Evolutionary conservation across 2,888 invertebrate species (phyloP), one percentile per base, ranked within the genome.

Genomic region (Alcis repandata): DNA sequence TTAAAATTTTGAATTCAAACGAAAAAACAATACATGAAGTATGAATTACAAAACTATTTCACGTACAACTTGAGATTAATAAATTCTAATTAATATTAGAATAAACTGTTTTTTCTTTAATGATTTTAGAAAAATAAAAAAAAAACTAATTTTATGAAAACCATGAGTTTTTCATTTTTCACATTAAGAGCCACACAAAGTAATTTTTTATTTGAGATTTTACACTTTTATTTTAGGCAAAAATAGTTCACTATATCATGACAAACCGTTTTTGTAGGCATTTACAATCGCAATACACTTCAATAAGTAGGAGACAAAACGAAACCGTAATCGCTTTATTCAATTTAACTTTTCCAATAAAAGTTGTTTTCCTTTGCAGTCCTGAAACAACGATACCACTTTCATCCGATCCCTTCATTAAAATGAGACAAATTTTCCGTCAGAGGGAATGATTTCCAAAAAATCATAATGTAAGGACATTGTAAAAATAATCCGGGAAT

Each of bases 401-500:
- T 59, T 61, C 45, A 52, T 45, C 45, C 32, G 20, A 43, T 52
- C 33, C 41, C 51, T 27, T 40, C 10, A 40, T 27, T 32, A 48
- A 32, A 48, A 40, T n/a, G 11, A 17, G 43, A 56, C 40, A 53
- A 66, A 61, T 63, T 58, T 36, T 43, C 40, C 15, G 9, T 15
- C 13, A 13, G 4, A 58, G 19, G 11, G 48, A 53, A 38, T 49
- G 20, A 36, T 57, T 36, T 43, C 45, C 48, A 38, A 57, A 57
- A 54, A 75, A 78, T 75, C 72, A 71, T 75, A 75, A 72, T 70
- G 64, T 57, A 64, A 46, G 72, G 68, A 75, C 75, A 80, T 82
- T 70, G 70, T 72, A 69, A 76, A 79, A 84, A 81, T 82, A 79
- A 82, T 78, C 77, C 72, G 51, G 63, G 70, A 75, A 77, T 77